A percentile compares a stretch with the other conserved stretches of the same genome.
phyloP scores from a whole-genome alignment of 2,113 vertebrate genomes.

The Murina feae region DNA sequence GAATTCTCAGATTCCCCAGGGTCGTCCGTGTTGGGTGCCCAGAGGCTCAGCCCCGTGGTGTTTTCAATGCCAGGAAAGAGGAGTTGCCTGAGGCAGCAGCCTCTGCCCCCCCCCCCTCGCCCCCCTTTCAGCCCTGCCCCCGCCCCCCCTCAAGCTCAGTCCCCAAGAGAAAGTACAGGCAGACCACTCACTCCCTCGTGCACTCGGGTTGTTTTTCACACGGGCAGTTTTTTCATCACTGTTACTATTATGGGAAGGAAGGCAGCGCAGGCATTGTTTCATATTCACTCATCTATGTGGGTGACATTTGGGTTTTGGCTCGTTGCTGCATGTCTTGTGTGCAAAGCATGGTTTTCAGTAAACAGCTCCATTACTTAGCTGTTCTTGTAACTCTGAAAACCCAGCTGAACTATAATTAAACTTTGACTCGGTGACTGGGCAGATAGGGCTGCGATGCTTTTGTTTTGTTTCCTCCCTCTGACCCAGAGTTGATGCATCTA shows the following conservation, averaged over 20 bases:
- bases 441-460: neutral
- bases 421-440: slow-evolving; percentile 45
- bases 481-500: neutral
- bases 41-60: neutral
- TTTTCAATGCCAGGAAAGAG: neutral
- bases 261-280: slow-evolving; percentile 48
- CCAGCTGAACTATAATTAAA: slow-evolving; percentile 49
- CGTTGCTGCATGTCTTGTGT: slow-evolving; percentile 52
- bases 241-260: slow-evolving; percentile 14
- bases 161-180: slow-evolving; percentile 35
- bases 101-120: neutral
- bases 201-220: slow-evolving; percentile 36
- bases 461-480: neutral
- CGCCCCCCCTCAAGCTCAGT: neutral
- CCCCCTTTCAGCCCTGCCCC: too few species aligned
- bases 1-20: neutral
- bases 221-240: slow-evolving; percentile 5
- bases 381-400: slow-evolving; percentile 50
- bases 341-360: slow-evolving; percentile 19
- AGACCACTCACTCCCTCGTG: neutral
- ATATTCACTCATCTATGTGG: slow-evolving; percentile 37
- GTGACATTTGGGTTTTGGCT: slow-evolving; percentile 44
- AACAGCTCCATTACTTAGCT: slow-evolving; percentile 39
- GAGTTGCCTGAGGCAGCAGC: rapidly evolving
- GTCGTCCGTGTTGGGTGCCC: rapidly evolving